These are phyloP conservation scores for Temnothorax unifasciatus DNA, from an alignment of 2,888 invertebrate species.

Conservation along the genomic window DNA sequence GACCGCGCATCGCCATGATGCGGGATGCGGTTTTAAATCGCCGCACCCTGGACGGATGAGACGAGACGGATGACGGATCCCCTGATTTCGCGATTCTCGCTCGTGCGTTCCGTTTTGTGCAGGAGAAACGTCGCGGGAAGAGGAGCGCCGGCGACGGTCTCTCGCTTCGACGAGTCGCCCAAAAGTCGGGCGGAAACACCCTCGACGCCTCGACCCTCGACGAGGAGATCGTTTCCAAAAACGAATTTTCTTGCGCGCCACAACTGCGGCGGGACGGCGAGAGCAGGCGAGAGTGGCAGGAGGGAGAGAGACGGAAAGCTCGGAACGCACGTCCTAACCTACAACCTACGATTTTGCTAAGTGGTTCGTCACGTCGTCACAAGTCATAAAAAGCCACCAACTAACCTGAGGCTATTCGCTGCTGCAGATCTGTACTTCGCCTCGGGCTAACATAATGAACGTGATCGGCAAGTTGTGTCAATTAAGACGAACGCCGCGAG, in stretches of 20 bases:
- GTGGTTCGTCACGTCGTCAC: neutral
- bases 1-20: slow-evolving; percentile 64
- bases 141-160: neutral
- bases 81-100: neutral
- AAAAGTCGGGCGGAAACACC: neutral
- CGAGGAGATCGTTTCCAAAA: neutral
- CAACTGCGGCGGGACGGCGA: too few species aligned
- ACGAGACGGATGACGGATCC: neutral
- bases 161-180: neutral
- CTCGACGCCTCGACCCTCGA: too few species aligned
- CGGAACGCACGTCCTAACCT: slow-evolving; percentile 13
- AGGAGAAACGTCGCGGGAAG: neutral
- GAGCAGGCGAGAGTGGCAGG: too few species aligned
- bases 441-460: slow-evolving; percentile 37
- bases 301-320: neutral
- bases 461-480: slow-evolving; percentile 14
- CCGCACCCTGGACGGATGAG: neutral
- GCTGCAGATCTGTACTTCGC: neutral
- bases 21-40: slow-evolving; percentile 14
- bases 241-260: neutral
- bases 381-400: neutral
- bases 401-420: neutral
- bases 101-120: neutral
- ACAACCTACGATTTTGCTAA: neutral
- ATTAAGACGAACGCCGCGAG: slow-evolving; percentile 23